Evolutionary conservation across 2,888 invertebrate species (phyloP).

Genomic region (Agapostemon virescens): DNA sequence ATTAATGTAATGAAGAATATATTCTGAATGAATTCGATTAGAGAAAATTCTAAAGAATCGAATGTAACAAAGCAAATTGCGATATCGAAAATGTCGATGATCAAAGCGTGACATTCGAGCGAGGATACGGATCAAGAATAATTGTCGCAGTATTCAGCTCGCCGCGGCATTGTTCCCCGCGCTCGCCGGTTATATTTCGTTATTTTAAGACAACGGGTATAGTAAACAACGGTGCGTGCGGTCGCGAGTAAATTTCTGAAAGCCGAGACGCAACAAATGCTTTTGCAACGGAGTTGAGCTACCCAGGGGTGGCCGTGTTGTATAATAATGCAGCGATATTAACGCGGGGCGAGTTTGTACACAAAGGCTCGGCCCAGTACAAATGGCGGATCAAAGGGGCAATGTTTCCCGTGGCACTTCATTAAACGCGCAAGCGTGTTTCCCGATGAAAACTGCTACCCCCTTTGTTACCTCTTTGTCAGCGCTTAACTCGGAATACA

Average conservation of each 20-base stretch:
- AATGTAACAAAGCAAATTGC: neutral
- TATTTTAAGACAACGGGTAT: constrained; percentile 13
- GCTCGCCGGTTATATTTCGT: constrained; percentile 6
- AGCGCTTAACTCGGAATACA: neutral
- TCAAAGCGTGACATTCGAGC: neutral
- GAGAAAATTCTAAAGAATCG: neutral
- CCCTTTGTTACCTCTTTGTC: constrained; percentile 27
- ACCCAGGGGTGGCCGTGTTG: neutral
- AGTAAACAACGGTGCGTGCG: constrained; percentile 9
- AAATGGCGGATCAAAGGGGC: constrained; percentile 54
- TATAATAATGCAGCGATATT: constrained; percentile 9
- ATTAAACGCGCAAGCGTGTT: constrained; percentile 48
- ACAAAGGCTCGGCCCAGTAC: constrained; percentile 50
- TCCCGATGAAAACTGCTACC: constrained; percentile 16
- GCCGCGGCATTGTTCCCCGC: constrained; percentile 4
- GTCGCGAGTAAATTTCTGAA: constrained; percentile 9
- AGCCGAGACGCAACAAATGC: constrained; percentile 7
- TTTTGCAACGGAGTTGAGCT: neutral
- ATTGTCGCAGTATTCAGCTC: neutral
- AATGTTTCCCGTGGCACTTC: constrained; percentile 54
- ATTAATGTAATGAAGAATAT: no score
- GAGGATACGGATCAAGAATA: constrained; percentile 7
- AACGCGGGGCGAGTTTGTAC: constrained; percentile 41
- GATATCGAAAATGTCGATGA: neutral
- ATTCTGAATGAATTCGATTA: neutral